These are phyloP conservation scores for Heliconius ismenius DNA, from an alignment of 2,888 invertebrate species.

Conservation along the genomic window DNA sequence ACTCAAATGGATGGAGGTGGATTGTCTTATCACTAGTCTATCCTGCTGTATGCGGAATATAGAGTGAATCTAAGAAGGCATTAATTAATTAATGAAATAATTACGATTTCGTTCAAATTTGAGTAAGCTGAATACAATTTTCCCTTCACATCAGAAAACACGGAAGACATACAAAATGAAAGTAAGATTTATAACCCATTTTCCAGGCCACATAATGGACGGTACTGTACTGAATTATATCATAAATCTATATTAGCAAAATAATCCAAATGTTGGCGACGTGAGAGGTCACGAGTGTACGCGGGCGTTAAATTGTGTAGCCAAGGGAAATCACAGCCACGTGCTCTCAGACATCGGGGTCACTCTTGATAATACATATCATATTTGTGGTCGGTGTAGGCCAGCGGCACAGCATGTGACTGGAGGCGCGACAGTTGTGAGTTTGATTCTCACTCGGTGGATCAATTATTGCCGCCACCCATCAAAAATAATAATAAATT, in stretches of 20 bases:
- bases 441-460: neutral
- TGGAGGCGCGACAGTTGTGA: neutral
- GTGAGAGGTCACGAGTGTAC: slow-evolving; percentile 18
- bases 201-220: neutral
- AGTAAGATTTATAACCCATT: neutral
- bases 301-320: slow-evolving; percentile 30
- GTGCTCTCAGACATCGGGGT: neutral
- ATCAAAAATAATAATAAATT: neutral
- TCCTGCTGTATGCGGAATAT: too few species aligned
- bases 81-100: too few species aligned
- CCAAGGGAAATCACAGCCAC: slow-evolving; percentile 33
- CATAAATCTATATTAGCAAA: slow-evolving; percentile 10
- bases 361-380: neutral
- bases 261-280: slow-evolving; percentile 14
- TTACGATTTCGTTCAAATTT: too few species aligned
- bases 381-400: neutral
- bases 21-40: too few species aligned
- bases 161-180: neutral
- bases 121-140: too few species aligned
- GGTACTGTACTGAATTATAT: neutral
- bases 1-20: too few species aligned
- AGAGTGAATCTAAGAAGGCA: too few species aligned
- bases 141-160: neutral
- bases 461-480: neutral
- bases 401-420: neutral